Evolutionary conservation across 2,797 vertebrate genomes (phyloP).

Genomic region (Spinus pinus): DNA sequence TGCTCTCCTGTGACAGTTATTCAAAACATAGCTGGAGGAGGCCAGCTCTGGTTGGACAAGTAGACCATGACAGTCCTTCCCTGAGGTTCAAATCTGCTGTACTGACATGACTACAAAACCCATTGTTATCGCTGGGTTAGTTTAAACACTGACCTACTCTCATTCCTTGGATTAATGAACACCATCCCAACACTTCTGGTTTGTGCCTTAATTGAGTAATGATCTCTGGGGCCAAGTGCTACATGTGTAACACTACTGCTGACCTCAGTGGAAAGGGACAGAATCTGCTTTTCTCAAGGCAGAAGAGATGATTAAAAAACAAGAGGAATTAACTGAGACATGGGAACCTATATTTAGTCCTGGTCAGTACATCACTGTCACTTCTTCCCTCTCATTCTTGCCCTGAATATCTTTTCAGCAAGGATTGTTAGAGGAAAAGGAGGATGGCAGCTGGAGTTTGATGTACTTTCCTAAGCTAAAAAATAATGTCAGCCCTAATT

Average conservation of each 20-base stretch:
- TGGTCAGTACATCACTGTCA: neutral
- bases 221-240: neutral
- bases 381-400: neutral
- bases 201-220: neutral
- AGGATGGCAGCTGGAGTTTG: neutral
- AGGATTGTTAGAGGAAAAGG: neutral
- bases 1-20: slow-evolving; percentile 37
- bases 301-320: neutral
- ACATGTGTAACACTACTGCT: neutral
- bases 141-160: neutral
- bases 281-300: neutral
- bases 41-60: neutral
- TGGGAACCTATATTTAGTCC: neutral
- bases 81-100: slow-evolving; percentile 31
- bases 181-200: neutral
- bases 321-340: neutral
- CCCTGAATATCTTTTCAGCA: neutral
- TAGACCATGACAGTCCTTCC: slow-evolving; percentile 48
- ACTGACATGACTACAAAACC: slow-evolving; percentile 22
- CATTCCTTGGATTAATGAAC: neutral
- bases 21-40: slow-evolving; percentile 48
- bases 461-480: neutral
- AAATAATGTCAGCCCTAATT: neutral
- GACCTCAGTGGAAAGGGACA: neutral
- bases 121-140: neutral